Base-by-base conservation (phyloP, 2,113 vertebrate genomes). In the Periophthalmodon schlosseri region DNA sequence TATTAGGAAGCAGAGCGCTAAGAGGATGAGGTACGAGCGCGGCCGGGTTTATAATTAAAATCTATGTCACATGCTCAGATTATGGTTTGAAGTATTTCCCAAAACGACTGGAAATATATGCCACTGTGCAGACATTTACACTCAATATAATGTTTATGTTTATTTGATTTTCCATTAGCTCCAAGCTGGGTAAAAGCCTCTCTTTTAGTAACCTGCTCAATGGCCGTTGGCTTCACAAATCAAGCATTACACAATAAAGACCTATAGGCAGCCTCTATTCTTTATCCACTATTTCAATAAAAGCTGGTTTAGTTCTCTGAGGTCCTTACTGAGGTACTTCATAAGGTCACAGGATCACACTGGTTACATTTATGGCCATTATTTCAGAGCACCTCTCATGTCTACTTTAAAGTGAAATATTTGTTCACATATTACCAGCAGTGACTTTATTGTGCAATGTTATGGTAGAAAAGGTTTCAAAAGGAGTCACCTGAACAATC, bases 1-100 rank as follows among this genome's bases (percentile, higher is more conserved):
- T 86, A 86, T 85, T 80, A 86, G 72, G 74, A 83, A 81, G 86
- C 73, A 82, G 85, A 85, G 86, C 76, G 69, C 75, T 78, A 75
- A 83, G 82, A 73, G 88, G 75, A 79, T 78, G 63, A 85, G 80
- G 76, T 84, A 84, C 79, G 75, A 80, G 76, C 69, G 70, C 9
- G 16, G 75, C 67, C 57, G 77, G 73, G 70, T 4, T 10, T 57
- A 80, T 85, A 80, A 89, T 89, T 80, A 86, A 83, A 86, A 78
- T 16, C 69, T 44, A 3, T 14, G 61, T 84, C 85, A 81, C 74
- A 77, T 77, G 73, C 81, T 76, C 60, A 46, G 36, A 78, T 69
- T 73, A 50, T 36, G 50, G 79, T 83, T 78, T 28, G 50, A 28
- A 69, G 49, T 36, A 58, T 15, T 73, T 61, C 57, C 68, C 34